Evolutionary conservation across 1,140 invertebrate genomes (phyloP), one percentile per base, ranked within the genome.

Genomic region (Drosophila lowei): DNA sequence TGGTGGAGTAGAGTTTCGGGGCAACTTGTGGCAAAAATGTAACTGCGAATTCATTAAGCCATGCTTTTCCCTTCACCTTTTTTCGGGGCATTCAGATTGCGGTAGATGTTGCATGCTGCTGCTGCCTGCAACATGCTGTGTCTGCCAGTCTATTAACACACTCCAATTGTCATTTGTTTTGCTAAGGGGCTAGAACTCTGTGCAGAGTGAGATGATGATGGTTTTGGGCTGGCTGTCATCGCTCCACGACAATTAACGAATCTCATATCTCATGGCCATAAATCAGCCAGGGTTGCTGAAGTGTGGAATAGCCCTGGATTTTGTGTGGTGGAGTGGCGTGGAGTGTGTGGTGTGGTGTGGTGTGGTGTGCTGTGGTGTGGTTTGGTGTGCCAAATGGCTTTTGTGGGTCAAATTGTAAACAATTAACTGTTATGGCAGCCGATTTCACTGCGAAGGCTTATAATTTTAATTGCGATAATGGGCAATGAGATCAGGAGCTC

Each of bases 141-240:
- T 54, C 58, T 42, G 56, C 21, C 65, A 23, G 43, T 68, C 79
- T 56, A 83, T 83, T 81, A 81, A 81, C 78, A 81, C 78, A 85
- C 76, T 84, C 79, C 77, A 79, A 76, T 85, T 84, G 80, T 84
- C 79, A 81, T 81, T 81, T 84, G 72, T 85, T 84, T 85, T 79
- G 74, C 55, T 55, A 62, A 44, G 49, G 62, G 42, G 56, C 76
- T 54, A 63, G 58, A 79, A 64, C 70, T 67, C 54, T 43, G 66
- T 48, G 63, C 50, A 48, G 21, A 15, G 18, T 18, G 15, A 53
- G 38, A 44, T 59, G 62, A 48, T 53, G 18, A 25, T 25, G 23
- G 23, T 41, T 11, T 23, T 28, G 50, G 44, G 63, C 34, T 57
- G 66, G 34, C 5, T 67, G 70, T 61, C 64, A 47, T 28, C 56